phyloP scores from a whole-genome alignment of 2,888 invertebrate species.

The Chrysotoxum bicinctum region DNA sequence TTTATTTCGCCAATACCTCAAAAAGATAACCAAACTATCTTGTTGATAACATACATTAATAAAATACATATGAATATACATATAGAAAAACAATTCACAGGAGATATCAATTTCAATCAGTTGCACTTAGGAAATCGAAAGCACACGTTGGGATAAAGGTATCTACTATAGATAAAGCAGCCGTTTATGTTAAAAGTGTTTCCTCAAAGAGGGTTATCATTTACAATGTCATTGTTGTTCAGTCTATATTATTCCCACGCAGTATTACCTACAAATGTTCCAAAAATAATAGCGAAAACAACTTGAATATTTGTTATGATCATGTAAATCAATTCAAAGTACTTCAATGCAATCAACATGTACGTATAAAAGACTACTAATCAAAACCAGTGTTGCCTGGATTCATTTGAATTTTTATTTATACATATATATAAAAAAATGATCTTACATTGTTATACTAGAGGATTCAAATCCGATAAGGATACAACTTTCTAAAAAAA shows the following conservation, averaged over 20 bases:
- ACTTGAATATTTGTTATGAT: conserved; percentile 42
- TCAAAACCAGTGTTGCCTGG: not conserved
- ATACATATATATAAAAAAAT: too few relatives aligned
- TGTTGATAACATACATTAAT: not conserved
- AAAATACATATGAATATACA: not conserved
- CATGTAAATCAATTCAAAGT: conserved; percentile 44
- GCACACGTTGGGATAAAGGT: conserved; percentile 23
- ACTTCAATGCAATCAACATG: conserved; percentile 29
- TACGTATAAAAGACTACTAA: not conserved
- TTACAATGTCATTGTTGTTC: conserved; percentile 37
- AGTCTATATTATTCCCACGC: conserved; percentile 54
- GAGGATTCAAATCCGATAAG: too few relatives aligned
- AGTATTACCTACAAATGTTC: conserved; percentile 28
- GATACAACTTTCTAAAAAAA: too few relatives aligned
- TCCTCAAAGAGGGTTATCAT: conserved; percentile 46
- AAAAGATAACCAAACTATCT: conserved; percentile 37
- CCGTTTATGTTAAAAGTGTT: not conserved
- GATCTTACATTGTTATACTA: too few relatives aligned
- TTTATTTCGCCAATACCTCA: conserved; percentile 1
- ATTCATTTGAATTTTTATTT: not conserved
- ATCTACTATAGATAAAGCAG: not conserved
- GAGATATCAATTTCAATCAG: conserved; percentile 37
- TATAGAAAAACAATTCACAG: not conserved
- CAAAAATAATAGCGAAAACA: conserved; percentile 48
- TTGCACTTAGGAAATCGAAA: conserved; percentile 50